phyloP scores from a whole-genome alignment of 2,113 vertebrate species.

The Cynocephalus volans region DNA sequence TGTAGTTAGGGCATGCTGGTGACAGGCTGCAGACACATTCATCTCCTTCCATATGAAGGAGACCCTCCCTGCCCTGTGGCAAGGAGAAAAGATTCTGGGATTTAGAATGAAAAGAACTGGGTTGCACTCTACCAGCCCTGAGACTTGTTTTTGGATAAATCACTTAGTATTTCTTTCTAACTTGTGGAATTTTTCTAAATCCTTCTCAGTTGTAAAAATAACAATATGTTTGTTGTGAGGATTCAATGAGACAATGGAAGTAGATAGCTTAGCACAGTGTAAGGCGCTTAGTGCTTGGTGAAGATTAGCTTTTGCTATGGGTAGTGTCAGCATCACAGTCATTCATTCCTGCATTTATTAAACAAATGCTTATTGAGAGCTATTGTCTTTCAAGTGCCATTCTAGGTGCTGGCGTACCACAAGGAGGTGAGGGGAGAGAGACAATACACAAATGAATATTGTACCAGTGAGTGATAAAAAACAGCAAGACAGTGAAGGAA shows the following conservation, averaged over 20 bases:
- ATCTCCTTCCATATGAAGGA: not conserved
- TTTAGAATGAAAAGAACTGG: not conserved
- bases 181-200: not conserved
- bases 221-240: not conserved
- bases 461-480: not conserved
- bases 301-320: not conserved
- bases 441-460: no score
- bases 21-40: not conserved
- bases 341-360: not conserved
- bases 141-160: not conserved
- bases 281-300: accelerated
- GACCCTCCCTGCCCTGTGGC: not conserved
- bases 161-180: not conserved
- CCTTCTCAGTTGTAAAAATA: not conserved
- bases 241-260: not conserved
- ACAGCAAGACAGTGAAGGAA: not conserved
- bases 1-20: not conserved
- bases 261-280: not conserved
- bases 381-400: not conserved
- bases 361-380: not conserved
- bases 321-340: not conserved
- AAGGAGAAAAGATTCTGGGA: not conserved
- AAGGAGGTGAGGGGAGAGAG: not conserved
- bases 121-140: not conserved
- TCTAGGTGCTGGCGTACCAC: no score